Base-by-base conservation (phyloP, 2,113 vertebrate genomes). In the Macquaria ambigua region DNA sequence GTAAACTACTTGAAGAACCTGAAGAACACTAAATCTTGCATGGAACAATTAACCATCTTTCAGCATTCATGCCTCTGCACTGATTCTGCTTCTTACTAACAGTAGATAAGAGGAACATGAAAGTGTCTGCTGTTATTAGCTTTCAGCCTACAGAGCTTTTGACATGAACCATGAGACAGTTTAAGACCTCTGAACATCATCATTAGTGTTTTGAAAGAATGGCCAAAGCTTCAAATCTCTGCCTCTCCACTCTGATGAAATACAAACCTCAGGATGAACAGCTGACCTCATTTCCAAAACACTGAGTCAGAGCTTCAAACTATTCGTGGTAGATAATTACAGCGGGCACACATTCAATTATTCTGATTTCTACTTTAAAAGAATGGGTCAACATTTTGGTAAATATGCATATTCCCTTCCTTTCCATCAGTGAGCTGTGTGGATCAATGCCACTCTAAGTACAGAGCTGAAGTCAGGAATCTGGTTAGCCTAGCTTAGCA, bases 1-100 rank as follows among this genome's bases (percentile, higher is more conserved):
- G 25, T 87, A 85, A 88, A 89, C 81, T 73, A 78, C 85, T 84
- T 68, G 15, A 87, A 66, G 53, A 92, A 85, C 68, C 37, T 50
- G 12, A 87, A 74, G 28, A 83, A 80, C 50, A 61, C 75, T 82
- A 87, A 78, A 83, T 90, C 84, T 81, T 85, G 84, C 48, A 64
- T 67, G 61, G 23, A 82, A 68, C 75, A 46, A 43, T 58, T 77
- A 75, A 84, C 72, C 84, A 61, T 52, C 34, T 56, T 59, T 79
- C 21, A 31, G 74, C 74, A 73, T 73, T 64, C 58, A 53, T 52
- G 70, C 71, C 79, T 75, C 78, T 15, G 14, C 73, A 75, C 59
- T 83, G 39, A 86, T 77, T 74, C 69, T 46, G 64, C 41, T 62
- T 56, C 77, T 80, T 28, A 82, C 18, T 56, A 37, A 37, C 61